A percentile compares a stretch with the other conserved stretches of the same genome.
phyloP scores from a whole-genome alignment of 2,888 invertebrate genomes.

The Cryptocheilus praepositus region DNA sequence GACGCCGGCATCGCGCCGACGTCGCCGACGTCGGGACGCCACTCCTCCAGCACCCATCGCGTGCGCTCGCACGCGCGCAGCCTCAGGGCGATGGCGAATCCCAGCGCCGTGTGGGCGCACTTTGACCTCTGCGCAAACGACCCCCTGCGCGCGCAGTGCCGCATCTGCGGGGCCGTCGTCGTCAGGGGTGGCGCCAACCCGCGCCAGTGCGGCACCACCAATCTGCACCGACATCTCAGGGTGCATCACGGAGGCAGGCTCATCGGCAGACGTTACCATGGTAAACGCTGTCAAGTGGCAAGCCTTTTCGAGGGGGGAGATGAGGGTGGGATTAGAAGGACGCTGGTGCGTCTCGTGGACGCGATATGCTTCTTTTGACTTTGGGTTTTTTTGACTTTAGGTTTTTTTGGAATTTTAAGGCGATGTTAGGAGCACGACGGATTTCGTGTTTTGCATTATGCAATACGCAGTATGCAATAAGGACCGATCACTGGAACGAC shows the following conservation, averaged over 20 bases:
- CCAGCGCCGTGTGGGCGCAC: conserved; percentile 73
- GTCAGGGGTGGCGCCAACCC: conserved; percentile 73
- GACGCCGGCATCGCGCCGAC: conserved; percentile 49
- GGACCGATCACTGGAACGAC: too few relatives aligned
- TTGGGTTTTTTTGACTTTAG: too few relatives aligned
- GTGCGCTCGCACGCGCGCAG: conserved; percentile 71
- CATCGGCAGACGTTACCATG: conserved; percentile 72
- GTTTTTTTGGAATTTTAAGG: too few relatives aligned
- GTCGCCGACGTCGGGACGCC: conserved; percentile 26
- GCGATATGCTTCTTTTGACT: too few relatives aligned
- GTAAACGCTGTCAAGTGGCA: conserved; percentile 44
- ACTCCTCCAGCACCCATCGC: conserved; percentile 42
- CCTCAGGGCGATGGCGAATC: conserved; percentile 72
- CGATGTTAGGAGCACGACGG: too few relatives aligned
- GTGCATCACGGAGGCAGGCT: conserved; percentile 73
- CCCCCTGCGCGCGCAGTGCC: conserved; percentile 70
- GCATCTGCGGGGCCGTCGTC: conserved; percentile 72
- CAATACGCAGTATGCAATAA: too few relatives aligned
- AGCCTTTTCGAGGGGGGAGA: too few relatives aligned
- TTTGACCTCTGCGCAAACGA: conserved; percentile 72
- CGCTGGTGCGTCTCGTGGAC: too few relatives aligned
- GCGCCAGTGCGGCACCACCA: conserved; percentile 73
- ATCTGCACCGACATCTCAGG: conserved; percentile 71
- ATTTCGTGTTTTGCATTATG: too few relatives aligned
- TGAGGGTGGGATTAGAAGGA: too few relatives aligned